Conservation (phyloP, 1,140 invertebrate genomes). For the Telenomus remus region DNA sequence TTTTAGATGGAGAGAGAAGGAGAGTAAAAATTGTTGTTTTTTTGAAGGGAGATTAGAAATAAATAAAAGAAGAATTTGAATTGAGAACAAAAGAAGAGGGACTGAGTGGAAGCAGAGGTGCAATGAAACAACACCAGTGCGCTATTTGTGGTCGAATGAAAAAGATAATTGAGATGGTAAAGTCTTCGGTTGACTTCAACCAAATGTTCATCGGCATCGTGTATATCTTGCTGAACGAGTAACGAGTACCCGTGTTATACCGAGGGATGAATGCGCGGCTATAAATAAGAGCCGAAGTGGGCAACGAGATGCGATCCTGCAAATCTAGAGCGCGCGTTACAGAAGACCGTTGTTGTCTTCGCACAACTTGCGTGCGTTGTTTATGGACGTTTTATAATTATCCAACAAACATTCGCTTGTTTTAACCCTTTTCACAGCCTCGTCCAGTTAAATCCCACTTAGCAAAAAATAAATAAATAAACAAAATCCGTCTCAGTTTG, state of each 20-base stretch:
- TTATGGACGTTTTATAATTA: background rate
- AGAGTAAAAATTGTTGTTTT: no score
- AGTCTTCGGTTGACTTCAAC: slow-evolving; percentile 17
- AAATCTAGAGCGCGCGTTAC: slow-evolving; percentile 63
- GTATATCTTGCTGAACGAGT: slow-evolving; percentile 43
- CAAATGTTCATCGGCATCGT: slow-evolving; percentile 50
- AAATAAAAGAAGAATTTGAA: no score
- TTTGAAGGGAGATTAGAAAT: no score
- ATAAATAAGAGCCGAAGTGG: slow-evolving; percentile 65
- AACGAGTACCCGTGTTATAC: slow-evolving; percentile 43
- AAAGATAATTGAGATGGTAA: slow-evolving; percentile 53
- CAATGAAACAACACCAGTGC: slow-evolving; percentile 26
- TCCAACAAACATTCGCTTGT: no score
- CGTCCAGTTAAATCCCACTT: no score
- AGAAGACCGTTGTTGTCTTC: slow-evolving; percentile 49
- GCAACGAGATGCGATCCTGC: slow-evolving; percentile 61
- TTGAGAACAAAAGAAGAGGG: no score
- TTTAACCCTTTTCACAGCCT: no score
- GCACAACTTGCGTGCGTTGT: background rate
- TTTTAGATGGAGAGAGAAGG: no score
- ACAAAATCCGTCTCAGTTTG: no score
- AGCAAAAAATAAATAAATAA: no score
- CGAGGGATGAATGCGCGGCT: slow-evolving; percentile 60
- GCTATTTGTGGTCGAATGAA: slow-evolving; percentile 52
- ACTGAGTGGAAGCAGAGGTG: no score